Base-by-base conservation (phyloP, 2,888 invertebrate species). In the Cantharis rustica region DNA sequence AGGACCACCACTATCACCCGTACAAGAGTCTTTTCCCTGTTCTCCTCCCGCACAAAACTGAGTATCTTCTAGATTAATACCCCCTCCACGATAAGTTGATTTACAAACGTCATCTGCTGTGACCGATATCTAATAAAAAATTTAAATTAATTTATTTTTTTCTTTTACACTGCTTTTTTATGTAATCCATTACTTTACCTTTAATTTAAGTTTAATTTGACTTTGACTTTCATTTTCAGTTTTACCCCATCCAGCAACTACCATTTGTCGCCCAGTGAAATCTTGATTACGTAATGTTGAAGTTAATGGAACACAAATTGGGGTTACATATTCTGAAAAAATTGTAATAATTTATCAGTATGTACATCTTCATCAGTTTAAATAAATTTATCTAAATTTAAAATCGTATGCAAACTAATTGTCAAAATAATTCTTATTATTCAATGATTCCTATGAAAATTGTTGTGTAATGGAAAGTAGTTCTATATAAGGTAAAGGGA, bases 1-100 rank as follows among this genome's bases (percentile, higher is more conserved):
- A 0, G 93, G 92, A 0, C 93, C 93, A 10, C 93, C 93, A 68
- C 92, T 92, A 82, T 93, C 93, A 4, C 92, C 92, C n/a, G 89
- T 86, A 80, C 93, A 93, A 0, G 92, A 91, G 84, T 93, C 92
- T 64, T 89, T 87, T 47, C n/a, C n/a, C 2, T 5, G 5, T 80
- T 86, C 86, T 2, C 92, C 93, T 2, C 92, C 92, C 3, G 92
- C 92, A 84, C 93, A 93, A 73, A 93, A 84, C 83, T 93, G 93
- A 0, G 89, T 88, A 0, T 86, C 82, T 26, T 88, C 87, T 0
- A 92, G 82, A 0, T 79, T 81, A 0, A 91, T 88, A 5, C 86
- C 87, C 2, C 88, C 89, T 72, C 83, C 79, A 10, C 85, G 86
- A 86, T 93, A 95, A 0, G 89, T 89, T 0, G 81, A 80, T 2